Evolutionary conservation across 2,113 vertebrate species (phyloP), one percentile per base, ranked within the genome.

Genomic region (Amazona guildingii): DNA sequence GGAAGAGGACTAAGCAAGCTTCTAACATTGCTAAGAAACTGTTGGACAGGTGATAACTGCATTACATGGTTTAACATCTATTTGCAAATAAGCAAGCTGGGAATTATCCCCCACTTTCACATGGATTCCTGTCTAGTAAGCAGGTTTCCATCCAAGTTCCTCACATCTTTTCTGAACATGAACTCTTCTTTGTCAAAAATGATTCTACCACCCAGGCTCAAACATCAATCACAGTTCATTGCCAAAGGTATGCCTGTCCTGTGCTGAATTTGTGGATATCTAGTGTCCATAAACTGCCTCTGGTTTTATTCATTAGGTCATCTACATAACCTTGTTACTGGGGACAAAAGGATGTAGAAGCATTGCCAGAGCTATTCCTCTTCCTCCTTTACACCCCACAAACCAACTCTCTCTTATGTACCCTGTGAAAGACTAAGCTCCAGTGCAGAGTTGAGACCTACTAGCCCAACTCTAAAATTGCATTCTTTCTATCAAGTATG

Each of bases 31-130:
- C n/a, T 54, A 77, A 81, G 55, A 66, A 80, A 59, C 17, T 76
- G 27, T 21, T 1, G 1, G 37, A 55, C 8, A 54, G 27, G 52
- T 66, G 86, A 48, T 15, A 84, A 75, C 7, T 0, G 0, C 29
- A 12, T 78, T 72, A 54, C 3, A 33, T 7, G 46, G 41, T 91
- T 88, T 67, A 95, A 90, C 7, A 27, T 29, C 81, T 54, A 90
- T 3, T 78, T 49, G 44, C 29, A 92, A 84, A 86, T 46, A 83
- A 90, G 52, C 19, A 92, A 93, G 29, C 18, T 54, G 49, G 41
- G 83, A 82, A 48, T 62, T n/a, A 72, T 33, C 70, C 28, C 28
- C 43, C 3, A 48, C 33, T 88, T 88, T 88, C 43, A 75, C 6
- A 15, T 15, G 27, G n/a, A 29, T 67, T 90, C n/a, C 37, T 69